Evolutionary conservation across 2,888 invertebrate genomes (phyloP).

Genomic region (Linnaemya tessellans): DNA sequence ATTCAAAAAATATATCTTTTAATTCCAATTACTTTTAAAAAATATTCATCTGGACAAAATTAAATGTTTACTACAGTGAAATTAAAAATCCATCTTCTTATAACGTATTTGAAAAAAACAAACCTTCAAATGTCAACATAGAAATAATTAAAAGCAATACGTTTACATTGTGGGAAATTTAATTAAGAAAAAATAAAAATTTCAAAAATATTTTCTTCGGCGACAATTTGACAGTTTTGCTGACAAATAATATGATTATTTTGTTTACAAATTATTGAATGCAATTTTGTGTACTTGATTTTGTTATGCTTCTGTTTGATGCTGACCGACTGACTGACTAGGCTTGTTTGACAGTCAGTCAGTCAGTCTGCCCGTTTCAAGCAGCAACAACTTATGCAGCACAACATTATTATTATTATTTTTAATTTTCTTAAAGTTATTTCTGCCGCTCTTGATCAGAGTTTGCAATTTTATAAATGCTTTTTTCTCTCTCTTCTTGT

Average conservation of each 20-base stretch:
- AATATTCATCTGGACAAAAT: background rate
- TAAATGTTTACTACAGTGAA: background rate
- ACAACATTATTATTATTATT: background rate
- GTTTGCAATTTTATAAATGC: background rate
- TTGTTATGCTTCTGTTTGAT: constrained; percentile 18
- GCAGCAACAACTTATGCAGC: too few species aligned
- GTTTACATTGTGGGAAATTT: constrained; percentile 17
- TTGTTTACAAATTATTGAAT: background rate
- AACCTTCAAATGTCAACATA: constrained; percentile 42
- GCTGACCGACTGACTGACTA: background rate
- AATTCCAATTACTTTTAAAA: too few species aligned
- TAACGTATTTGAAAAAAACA: constrained; percentile 10
- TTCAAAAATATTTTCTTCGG: constrained; percentile 22
- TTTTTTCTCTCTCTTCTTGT: background rate
- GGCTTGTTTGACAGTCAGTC: background rate
- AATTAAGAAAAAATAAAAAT: constrained; percentile 1
- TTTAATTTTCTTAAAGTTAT: background rate
- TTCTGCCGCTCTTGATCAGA: background rate
- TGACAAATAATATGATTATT: constrained; percentile 44
- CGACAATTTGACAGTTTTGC: constrained; percentile 61
- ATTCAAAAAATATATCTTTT: too few species aligned
- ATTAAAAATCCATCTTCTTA: background rate
- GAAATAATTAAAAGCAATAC: constrained; percentile 58
- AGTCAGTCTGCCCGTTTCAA: constrained; percentile 13
- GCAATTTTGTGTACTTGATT: constrained; percentile 10